Evolutionary conservation across 1,140 invertebrate genomes (phyloP).

Genomic region (Lycorma delicatula): DNA sequence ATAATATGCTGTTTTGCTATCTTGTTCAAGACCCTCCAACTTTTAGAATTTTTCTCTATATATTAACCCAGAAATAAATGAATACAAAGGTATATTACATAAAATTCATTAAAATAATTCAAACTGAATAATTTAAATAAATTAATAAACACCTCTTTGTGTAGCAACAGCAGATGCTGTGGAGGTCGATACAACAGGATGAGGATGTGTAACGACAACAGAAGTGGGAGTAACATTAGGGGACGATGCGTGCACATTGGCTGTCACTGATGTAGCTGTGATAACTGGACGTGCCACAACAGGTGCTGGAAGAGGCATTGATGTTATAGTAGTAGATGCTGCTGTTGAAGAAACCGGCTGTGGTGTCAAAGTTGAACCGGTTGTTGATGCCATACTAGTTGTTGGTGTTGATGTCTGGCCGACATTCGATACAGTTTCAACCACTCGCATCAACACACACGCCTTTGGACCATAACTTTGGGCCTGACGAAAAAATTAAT

Average conservation of each 20-base stretch:
- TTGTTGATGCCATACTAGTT: slow-evolving; percentile 17
- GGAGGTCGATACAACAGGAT: not conserved
- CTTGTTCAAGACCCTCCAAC: no score
- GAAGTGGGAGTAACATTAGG: no score
- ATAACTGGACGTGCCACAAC: slow-evolving; percentile 34
- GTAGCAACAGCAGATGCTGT: not conserved
- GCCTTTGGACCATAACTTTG: slow-evolving; percentile 92
- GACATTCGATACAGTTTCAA: slow-evolving; percentile 70
- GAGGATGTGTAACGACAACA: not conserved
- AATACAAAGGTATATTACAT: no score
- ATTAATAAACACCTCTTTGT: not conserved
- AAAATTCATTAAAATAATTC: no score
- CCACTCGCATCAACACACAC: slow-evolving; percentile 90
- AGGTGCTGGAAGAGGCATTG: slow-evolving; percentile 36
- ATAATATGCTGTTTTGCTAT: no score
- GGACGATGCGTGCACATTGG: no score
- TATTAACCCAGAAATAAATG: no score
- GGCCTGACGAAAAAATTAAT: slow-evolving; percentile 46
- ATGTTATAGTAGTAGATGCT: slow-evolving; percentile 30
- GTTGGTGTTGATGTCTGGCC: slow-evolving; percentile 16
- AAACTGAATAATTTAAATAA: no score
- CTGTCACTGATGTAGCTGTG: slow-evolving; percentile 2
- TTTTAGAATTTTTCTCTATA: no score
- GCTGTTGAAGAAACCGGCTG: slow-evolving; percentile 26
- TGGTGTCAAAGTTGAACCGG: slow-evolving; percentile 19